phyloP scores from a whole-genome alignment of 2,797 vertebrate genomes.

The Cyprinodon diabolis region DNA sequence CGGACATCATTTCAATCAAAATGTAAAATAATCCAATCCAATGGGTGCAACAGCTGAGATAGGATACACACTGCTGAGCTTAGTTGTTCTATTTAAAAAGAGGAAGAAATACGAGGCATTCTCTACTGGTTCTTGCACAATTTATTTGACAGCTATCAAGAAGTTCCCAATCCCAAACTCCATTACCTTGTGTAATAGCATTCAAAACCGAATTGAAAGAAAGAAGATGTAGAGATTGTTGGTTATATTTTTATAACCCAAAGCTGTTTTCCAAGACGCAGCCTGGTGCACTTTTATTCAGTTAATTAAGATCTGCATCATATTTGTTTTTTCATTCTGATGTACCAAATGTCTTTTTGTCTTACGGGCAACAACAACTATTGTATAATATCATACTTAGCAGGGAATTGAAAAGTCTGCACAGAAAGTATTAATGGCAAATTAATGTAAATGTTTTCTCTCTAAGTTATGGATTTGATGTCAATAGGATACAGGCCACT shows the following conservation, averaged over 20 bases:
- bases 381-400: constrained; percentile 76
- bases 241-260: constrained; percentile 85
- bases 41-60: constrained; percentile 92
- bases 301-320: constrained; percentile 92
- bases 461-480: constrained; percentile 83
- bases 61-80: constrained; percentile 96
- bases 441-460: constrained; percentile 81
- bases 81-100: constrained; percentile 88
- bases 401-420: constrained; percentile 76
- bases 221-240: constrained; percentile 84
- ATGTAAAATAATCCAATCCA: constrained; percentile 99
- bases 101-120: constrained; percentile 83
- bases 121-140: constrained; percentile 55
- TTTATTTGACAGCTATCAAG: constrained; percentile 87
- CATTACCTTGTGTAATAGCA: constrained; percentile 92
- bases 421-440: constrained; percentile 77
- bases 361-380: constrained; percentile 73
- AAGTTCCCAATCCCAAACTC: constrained; percentile 90
- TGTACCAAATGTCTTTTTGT: constrained; percentile 66
- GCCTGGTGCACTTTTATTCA: constrained; percentile 82
- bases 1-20: constrained; percentile 99
- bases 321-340: constrained; percentile 60
- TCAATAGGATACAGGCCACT: constrained; percentile 84
- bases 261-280: constrained; percentile 81
- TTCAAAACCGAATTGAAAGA: constrained; percentile 83